Evolutionary conservation across 2,888 invertebrate species (phyloP).

Genomic region (Cephus rjabovi): DNA sequence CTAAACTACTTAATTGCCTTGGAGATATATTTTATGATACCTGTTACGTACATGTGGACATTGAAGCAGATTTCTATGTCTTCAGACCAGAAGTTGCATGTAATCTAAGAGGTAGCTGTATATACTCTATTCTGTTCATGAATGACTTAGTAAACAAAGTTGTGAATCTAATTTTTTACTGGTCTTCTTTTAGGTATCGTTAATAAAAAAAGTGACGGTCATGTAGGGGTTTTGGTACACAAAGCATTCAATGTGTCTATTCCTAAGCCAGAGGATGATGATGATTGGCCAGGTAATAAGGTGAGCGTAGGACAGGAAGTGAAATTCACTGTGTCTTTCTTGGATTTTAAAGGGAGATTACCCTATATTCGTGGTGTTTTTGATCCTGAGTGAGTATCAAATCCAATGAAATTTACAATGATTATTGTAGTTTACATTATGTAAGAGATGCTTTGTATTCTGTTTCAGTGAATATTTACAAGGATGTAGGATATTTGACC

Average conservation of each 20-base stretch:
- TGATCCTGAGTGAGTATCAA: constrained; percentile 65
- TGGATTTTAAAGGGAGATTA: constrained; percentile 72
- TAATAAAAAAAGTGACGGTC: constrained; percentile 75
- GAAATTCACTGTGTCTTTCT: constrained; percentile 70
- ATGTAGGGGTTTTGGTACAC: constrained; percentile 78
- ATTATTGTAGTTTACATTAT: no score
- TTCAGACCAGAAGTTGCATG: constrained; percentile 75
- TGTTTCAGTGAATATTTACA: constrained; percentile 43
- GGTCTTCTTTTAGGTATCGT: constrained; percentile 68
- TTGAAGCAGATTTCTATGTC: constrained; percentile 78
- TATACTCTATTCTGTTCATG: neutral
- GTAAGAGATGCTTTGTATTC: neutral
- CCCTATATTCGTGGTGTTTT: constrained; percentile 76
- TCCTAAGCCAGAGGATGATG: constrained; percentile 68
- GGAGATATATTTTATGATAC: constrained; percentile 75
- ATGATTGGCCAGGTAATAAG: constrained; percentile 71
- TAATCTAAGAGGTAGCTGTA: constrained; percentile 68
- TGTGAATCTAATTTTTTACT: no score
- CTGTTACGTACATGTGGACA: constrained; percentile 74
- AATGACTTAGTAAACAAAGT: no score
- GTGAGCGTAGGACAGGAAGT: constrained; percentile 74
- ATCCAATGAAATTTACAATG: no score
- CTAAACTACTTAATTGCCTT: constrained; percentile 70
- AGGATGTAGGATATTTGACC: constrained; percentile 38
- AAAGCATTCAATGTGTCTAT: constrained; percentile 79